Evolutionary conservation across 1,140 invertebrate genomes (phyloP).

Genomic region (Anagrus nilaparvatae): DNA sequence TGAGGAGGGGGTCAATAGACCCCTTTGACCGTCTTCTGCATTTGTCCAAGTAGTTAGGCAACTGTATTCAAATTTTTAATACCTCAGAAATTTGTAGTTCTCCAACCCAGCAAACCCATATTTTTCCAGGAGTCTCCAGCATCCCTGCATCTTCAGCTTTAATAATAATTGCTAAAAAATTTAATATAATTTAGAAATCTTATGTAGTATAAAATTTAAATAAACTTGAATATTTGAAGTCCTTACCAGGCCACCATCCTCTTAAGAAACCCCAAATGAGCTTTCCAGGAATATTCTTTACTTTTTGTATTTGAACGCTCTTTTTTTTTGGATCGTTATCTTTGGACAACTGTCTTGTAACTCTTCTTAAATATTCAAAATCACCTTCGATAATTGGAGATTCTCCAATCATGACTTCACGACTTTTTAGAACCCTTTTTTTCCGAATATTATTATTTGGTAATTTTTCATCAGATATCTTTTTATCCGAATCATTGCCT

Average conservation of each 20-base stretch:
- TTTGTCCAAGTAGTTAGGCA: neutral
- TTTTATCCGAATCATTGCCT: too few relatives aligned
- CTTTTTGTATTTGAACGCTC: neutral
- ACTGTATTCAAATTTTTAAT: constrained; percentile 12
- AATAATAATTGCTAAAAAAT: constrained; percentile 23
- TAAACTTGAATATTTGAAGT: constrained; percentile 1
- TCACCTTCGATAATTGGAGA: constrained; percentile 8
- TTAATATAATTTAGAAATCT: constrained; percentile 1
- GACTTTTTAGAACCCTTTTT: too few relatives aligned
- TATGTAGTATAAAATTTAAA: constrained; percentile 2
- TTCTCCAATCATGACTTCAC: constrained; percentile 3
- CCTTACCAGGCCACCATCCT: constrained; percentile 24
- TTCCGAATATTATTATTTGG: too few relatives aligned
- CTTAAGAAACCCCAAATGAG: constrained; percentile 23
- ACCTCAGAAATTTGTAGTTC: constrained; percentile 31
- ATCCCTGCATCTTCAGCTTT: constrained; percentile 28
- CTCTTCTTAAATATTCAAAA: constrained; percentile 5
- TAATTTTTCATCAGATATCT: too few relatives aligned
- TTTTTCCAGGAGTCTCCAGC: constrained; percentile 18
- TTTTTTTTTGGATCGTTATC: neutral
- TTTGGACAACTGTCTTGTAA: constrained; percentile 9
- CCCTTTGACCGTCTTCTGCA: too few relatives aligned
- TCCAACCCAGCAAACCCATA: constrained; percentile 32
- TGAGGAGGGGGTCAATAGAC: too few relatives aligned
- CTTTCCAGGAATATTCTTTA: constrained; percentile 14